phyloP scores from a whole-genome alignment of 2,113 vertebrate species.

The Megatriorchis doriae region DNA sequence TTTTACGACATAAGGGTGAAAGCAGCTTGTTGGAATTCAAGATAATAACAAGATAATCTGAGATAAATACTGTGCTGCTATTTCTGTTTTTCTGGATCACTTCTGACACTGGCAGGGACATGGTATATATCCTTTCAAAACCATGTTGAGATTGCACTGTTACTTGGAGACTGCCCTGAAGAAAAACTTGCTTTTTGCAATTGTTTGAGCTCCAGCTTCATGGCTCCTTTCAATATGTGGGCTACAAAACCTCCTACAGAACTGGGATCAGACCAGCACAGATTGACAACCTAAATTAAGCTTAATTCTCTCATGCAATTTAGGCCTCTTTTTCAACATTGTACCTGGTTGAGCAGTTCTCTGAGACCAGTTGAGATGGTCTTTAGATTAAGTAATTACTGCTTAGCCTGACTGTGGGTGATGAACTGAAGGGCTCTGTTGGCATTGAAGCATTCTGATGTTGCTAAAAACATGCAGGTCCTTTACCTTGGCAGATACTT shows the following conservation, averaged over 20 bases:
- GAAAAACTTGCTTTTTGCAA: constrained; percentile 54
- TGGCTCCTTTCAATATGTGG: background rate
- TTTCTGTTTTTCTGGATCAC: constrained; percentile 47
- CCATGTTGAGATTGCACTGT: constrained; percentile 40
- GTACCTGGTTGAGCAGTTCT: constrained; percentile 41
- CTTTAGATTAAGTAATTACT: constrained; percentile 41
- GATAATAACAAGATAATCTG: no score
- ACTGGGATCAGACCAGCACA: background rate
- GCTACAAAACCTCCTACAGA: constrained; percentile 20
- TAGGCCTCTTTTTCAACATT: background rate
- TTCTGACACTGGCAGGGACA: constrained; percentile 32
- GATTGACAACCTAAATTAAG: background rate
- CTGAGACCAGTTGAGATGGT: background rate
- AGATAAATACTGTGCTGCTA: constrained; percentile 29
- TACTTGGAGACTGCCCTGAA: constrained; percentile 41
- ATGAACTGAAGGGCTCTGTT: background rate
- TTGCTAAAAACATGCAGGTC: background rate
- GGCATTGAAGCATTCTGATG: background rate
- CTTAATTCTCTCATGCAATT: constrained; percentile 22
- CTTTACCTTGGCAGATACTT: background rate
- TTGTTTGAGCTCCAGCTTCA: constrained; percentile 39
- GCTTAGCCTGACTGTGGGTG: background rate
- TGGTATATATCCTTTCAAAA: constrained; percentile 28
- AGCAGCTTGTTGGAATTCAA: background rate
- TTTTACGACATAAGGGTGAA: constrained; percentile 10